Evolutionary conservation across 2,888 invertebrate genomes (phyloP).

Genomic region (Xylota sylvarum): DNA sequence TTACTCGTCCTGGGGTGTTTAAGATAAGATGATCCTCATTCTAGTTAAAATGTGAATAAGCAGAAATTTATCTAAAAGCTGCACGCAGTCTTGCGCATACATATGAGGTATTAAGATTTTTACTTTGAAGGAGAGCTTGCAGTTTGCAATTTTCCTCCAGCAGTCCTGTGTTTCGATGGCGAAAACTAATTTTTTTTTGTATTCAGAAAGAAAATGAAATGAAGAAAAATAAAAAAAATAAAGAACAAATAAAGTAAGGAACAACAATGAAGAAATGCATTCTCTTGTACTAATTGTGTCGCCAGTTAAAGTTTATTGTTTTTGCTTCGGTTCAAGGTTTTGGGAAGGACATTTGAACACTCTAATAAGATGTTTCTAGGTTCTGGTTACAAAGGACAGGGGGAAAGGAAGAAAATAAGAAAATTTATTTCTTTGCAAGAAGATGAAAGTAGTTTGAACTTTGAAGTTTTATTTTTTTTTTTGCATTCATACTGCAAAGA

Average conservation of each 20-base stretch:
- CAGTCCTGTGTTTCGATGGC: slow-evolving; percentile 16
- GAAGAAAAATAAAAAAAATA: slow-evolving; percentile 30
- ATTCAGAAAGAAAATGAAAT: slow-evolving; percentile 31
- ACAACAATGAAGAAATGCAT: slow-evolving; percentile 36
- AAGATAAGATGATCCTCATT: slow-evolving; percentile 39
- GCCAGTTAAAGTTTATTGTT: slow-evolving; percentile 38
- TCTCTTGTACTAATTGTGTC: slow-evolving; percentile 49
- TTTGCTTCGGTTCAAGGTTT: slow-evolving; percentile 37
- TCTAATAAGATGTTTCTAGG: slow-evolving; percentile 9
- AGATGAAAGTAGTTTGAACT: no score
- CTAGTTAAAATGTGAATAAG: slow-evolving; percentile 18
- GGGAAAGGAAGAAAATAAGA: not conserved
- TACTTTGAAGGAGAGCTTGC: slow-evolving; percentile 4
- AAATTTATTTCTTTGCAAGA: slow-evolving; percentile 3
- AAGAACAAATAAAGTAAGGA: slow-evolving; percentile 29
- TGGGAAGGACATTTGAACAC: slow-evolving; percentile 12
- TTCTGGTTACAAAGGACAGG: slow-evolving; percentile 14
- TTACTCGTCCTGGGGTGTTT: slow-evolving; percentile 17
- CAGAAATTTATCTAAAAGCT: slow-evolving; percentile 15
- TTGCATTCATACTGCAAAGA: no score
- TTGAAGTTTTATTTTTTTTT: no score
- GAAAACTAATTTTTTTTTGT: slow-evolving; percentile 20
- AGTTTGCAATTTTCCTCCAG: slow-evolving; percentile 23
- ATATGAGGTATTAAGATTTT: slow-evolving; percentile 1
- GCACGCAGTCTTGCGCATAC: slow-evolving; percentile 23